Conservation (phyloP, 2,888 invertebrate species). For the Bruchidius siliquastri region DNA sequence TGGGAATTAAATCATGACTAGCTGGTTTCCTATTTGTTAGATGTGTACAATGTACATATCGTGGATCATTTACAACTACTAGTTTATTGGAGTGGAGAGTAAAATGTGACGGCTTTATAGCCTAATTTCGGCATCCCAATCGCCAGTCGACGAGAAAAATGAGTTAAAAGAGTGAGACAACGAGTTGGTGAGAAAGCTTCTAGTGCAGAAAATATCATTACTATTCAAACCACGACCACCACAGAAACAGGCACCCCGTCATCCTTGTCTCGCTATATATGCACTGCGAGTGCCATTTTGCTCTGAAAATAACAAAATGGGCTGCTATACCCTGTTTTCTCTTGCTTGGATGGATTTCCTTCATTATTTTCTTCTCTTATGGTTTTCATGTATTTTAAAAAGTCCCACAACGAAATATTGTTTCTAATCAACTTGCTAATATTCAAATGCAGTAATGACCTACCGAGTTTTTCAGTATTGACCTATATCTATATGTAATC, state of each 20-base stretch:
- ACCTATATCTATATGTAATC: too few relatives aligned
- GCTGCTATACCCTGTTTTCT: background rate
- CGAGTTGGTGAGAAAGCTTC: background rate
- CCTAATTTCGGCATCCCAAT: background rate
- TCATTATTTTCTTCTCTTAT: background rate
- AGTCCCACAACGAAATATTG: background rate
- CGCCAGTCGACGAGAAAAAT: background rate
- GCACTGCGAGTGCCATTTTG: slow-evolving; percentile 43
- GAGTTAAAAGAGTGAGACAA: background rate
- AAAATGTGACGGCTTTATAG: too few relatives aligned
- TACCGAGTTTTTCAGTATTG: too few relatives aligned
- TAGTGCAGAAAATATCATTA: slow-evolving; percentile 38
- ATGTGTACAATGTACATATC: too few relatives aligned
- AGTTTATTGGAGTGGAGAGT: too few relatives aligned
- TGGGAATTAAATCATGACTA: too few relatives aligned
- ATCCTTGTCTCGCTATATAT: slow-evolving; percentile 46
- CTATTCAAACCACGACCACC: slow-evolving; percentile 43
- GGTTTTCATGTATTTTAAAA: background rate
- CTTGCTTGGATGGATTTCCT: background rate
- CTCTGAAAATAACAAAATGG: slow-evolving; percentile 42
- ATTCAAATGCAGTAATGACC: too few relatives aligned
- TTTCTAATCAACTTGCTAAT: too few relatives aligned
- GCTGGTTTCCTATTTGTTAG: too few relatives aligned
- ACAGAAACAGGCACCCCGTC: slow-evolving; percentile 45
- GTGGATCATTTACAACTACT: too few relatives aligned